These are phyloP conservation scores for Amphiprion percula DNA, from an alignment of 2,113 vertebrate species.

Conservation along the genomic window DNA sequence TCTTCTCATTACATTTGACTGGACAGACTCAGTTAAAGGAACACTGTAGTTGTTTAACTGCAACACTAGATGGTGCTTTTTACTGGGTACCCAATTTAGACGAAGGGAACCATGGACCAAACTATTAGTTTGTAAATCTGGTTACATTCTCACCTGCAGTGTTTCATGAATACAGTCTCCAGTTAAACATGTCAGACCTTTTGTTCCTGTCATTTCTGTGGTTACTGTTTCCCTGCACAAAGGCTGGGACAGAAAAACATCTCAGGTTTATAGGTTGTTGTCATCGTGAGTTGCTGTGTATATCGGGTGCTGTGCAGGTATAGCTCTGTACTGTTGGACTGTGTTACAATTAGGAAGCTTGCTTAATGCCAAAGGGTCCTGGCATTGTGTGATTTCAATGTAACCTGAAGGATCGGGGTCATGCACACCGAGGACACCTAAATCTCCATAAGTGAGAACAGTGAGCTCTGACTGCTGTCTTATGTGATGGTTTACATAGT, in stretches of 20 bases:
- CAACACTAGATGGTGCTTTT: conserved; percentile 34
- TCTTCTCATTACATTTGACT: no score
- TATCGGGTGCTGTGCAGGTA: conserved; percentile 14
- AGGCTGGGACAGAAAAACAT: conserved; percentile 6
- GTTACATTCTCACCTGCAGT: not conserved
- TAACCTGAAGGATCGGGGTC: conserved; percentile 11
- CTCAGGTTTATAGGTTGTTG: not conserved
- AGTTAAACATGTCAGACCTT: not conserved
- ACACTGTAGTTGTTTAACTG: not conserved
- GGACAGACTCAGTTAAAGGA: not conserved
- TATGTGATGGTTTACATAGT: no score
- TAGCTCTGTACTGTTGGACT: not conserved
- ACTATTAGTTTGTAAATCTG: not conserved
- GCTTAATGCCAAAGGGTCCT: conserved; percentile 10
- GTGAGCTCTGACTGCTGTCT: no score
- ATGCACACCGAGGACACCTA: not conserved
- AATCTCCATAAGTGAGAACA: no score
- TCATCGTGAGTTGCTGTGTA: not conserved
- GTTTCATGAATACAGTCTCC: not conserved
- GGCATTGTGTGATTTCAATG: not conserved
- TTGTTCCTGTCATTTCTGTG: not conserved
- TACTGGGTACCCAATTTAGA: not conserved
- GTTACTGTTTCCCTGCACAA: conserved; percentile 18
- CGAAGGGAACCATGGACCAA: not conserved
- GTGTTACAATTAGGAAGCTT: not conserved